Conservation (phyloP, 2,888 invertebrate genomes). For the Ornithoptera priamus region DNA sequence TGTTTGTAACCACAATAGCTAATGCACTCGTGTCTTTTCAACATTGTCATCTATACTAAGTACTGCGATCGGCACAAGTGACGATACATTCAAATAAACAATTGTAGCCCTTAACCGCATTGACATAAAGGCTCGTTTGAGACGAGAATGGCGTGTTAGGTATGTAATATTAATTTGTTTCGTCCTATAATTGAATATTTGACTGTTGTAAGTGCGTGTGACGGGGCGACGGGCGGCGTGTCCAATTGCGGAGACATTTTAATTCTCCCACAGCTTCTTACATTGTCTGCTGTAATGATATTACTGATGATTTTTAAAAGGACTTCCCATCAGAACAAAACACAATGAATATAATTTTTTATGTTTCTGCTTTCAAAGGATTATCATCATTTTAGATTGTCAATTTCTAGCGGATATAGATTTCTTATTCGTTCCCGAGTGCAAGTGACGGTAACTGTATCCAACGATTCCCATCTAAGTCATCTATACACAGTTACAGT, state of each 20-base stretch:
- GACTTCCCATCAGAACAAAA: too few species aligned
- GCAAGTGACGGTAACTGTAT: too few species aligned
- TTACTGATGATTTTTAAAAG: neutral
- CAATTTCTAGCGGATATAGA: too few species aligned
- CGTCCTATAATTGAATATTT: constrained; percentile 73
- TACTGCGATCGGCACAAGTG: constrained; percentile 47
- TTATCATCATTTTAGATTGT: too few species aligned
- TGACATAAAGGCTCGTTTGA: constrained; percentile 33
- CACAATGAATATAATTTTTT: too few species aligned
- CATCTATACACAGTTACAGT: too few species aligned
- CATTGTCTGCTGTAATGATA: neutral
- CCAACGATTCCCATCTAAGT: too few species aligned
- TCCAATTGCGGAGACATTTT: constrained; percentile 53
- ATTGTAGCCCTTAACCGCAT: constrained; percentile 13
- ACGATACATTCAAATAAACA: constrained; percentile 14
- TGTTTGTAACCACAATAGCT: constrained; percentile 60
- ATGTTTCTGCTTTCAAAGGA: too few species aligned
- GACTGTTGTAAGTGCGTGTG: constrained; percentile 73
- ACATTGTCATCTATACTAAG: constrained; percentile 75
- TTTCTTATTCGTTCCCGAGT: too few species aligned
- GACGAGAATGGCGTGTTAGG: constrained; percentile 17
- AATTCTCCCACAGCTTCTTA: constrained; percentile 60
- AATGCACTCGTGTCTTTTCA: constrained; percentile 77
- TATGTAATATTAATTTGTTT: constrained; percentile 34
- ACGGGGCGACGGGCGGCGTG: constrained; percentile 62